These are phyloP conservation scores for Meandrusa payeni DNA, from an alignment of 2,888 invertebrate genomes.

Conservation along the genomic window DNA sequence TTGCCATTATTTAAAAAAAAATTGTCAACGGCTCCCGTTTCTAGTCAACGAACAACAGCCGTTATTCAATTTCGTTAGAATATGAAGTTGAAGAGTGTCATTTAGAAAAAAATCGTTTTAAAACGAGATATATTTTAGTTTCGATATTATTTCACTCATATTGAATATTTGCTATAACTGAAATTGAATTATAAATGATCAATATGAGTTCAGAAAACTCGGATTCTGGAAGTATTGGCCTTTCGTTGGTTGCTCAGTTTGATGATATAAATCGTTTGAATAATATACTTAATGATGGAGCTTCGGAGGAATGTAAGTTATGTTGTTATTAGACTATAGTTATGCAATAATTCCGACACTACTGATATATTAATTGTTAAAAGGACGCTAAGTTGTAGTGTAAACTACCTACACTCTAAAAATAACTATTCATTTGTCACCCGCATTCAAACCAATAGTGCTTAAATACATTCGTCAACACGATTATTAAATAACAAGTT, in stretches of 20 bases:
- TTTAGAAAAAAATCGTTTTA: not conserved
- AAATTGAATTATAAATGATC: too few species aligned
- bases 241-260: slow-evolving; percentile 85
- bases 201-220: slow-evolving; percentile 71
- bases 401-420: slow-evolving; percentile 12
- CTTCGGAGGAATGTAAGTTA: slow-evolving; percentile 84
- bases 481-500: too few species aligned
- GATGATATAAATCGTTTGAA: slow-evolving; percentile 87
- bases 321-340: slow-evolving; percentile 6
- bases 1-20: too few species aligned
- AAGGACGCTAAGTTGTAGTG: slow-evolving; percentile 2
- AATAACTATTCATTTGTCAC: slow-evolving; percentile 5
- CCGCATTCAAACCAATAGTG: too few species aligned
- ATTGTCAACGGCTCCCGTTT: slow-evolving; percentile 10
- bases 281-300: slow-evolving; percentile 83
- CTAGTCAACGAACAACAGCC: slow-evolving; percentile 4
- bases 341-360: too few species aligned
- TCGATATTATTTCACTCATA: slow-evolving; percentile 13
- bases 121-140: slow-evolving; percentile 10
- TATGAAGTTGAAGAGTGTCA: not conserved
- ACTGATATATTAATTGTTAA: too few species aligned
- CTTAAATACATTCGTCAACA: too few species aligned
- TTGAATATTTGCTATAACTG: slow-evolving; percentile 6
- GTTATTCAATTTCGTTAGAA: slow-evolving; percentile 20
- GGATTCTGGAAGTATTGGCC: slow-evolving; percentile 58